Evolutionary conservation across 2,113 vertebrate species (phyloP).

Genomic region (Hylia prasina): DNA sequence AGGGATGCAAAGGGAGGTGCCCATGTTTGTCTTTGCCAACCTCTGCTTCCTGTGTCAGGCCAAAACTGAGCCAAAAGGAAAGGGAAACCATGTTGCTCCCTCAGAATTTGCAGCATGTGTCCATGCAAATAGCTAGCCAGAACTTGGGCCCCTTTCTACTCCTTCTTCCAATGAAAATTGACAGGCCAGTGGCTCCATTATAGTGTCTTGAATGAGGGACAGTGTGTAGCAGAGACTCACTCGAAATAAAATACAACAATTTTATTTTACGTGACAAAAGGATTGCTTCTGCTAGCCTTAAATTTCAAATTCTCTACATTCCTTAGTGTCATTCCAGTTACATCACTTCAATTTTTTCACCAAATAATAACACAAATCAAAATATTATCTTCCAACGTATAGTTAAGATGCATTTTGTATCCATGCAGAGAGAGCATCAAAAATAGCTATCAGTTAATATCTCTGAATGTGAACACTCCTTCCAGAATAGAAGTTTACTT

Average conservation of each 20-base stretch:
- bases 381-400: neutral
- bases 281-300: constrained; percentile 37
- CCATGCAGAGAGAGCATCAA: neutral
- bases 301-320: constrained; percentile 1
- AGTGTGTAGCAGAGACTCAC: neutral
- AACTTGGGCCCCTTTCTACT: neutral
- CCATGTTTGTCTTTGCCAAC: neutral
- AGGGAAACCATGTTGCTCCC: neutral
- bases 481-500: neutral
- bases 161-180: neutral
- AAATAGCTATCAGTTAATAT: neutral
- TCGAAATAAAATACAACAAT: constrained; percentile 11
- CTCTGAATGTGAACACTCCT: neutral
- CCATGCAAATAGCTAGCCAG: neutral
- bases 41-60: neutral
- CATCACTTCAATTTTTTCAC: constrained; percentile 25
- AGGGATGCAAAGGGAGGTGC: neutral
- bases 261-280: constrained; percentile 34
- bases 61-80: neutral
- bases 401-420: neutral
- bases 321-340: constrained; percentile 11
- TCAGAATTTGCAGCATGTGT: neutral
- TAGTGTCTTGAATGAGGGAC: neutral
- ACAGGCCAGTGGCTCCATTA: neutral
- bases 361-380: neutral